Base-by-base conservation (phyloP, 1,140 invertebrate species). In the Protaetia brevitarsis region DNA sequence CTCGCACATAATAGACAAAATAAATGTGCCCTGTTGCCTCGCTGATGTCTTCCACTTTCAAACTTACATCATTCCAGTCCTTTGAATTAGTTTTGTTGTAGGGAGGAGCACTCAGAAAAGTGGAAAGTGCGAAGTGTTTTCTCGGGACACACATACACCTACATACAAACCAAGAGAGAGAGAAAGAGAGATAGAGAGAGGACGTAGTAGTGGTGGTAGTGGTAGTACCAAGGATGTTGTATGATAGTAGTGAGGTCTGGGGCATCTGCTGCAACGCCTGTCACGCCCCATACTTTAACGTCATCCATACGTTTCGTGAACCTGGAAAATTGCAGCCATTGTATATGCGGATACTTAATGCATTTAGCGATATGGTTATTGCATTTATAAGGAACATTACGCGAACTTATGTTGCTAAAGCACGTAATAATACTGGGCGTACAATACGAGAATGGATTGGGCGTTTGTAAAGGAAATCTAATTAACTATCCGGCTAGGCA, bases 31-130 rank as follows among this genome's bases (percentile, higher is more conserved):
- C 37, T 19, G 2, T 45, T n/a, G n/a, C 16, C 37, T 8, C 16
- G 13, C 13, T 45, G 37, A 45, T 45, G 37, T 45, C 37, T 45
- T 2, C 11, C 37, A 45, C 16, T 45, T 45, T 45, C 37, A 45
- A 45, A 19, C 37, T 45, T 45, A 3, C 13, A 16, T 45, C 13
- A 45, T 19, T 45, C 31, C 8, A 1, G 31, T 34, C 16, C 13
- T 45, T 45, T 45, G 37, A 45, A 45, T 45, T 45, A n/a, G 37
- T 45, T 45, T 45, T 45, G 2, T n/a, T 45, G n/a, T 13, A 19
- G 11, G 13, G 37, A 5, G 37, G 2, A 45, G 37, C 21, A 19
- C 37, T 2, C 16, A 13, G 37, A 45, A 13, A 45, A 45, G 3
- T n/a, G 37, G 16, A n/a, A n/a, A 45, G 37, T 13, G 16, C 11